phyloP scores from a whole-genome alignment of 2,888 invertebrate genomes.

The Pammene fasciana region DNA sequence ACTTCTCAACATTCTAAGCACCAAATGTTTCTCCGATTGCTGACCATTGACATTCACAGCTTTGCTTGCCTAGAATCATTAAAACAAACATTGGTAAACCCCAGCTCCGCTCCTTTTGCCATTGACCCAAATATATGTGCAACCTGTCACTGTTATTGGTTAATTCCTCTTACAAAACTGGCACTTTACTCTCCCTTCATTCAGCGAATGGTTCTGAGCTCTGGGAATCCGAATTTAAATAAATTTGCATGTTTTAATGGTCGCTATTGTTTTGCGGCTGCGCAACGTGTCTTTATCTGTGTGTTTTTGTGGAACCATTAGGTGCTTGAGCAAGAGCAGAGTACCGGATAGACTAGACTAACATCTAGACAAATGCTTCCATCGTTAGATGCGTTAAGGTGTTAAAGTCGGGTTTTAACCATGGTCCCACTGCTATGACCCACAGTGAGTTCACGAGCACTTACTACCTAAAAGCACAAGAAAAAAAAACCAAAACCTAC shows the following conservation, averaged over 20 bases:
- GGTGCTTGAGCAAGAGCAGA: constrained; percentile 11
- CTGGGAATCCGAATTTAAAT: constrained; percentile 46
- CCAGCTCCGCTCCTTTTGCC: constrained; percentile 23
- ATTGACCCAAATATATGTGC: constrained; percentile 36
- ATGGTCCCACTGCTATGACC: no score
- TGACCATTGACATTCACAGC: constrained; percentile 2
- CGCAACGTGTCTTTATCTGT: constrained; percentile 39
- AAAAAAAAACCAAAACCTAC: no score
- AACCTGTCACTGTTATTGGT: neutral
- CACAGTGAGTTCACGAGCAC: no score
- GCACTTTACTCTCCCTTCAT: constrained; percentile 17
- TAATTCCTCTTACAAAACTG: constrained; percentile 10
- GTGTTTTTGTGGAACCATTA: constrained; percentile 34
- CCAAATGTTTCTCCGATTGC: constrained; percentile 1
- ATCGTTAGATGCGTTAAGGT: neutral
- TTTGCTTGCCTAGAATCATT: neutral
- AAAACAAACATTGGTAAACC: constrained; percentile 12
- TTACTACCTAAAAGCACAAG: no score
- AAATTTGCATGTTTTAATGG: constrained; percentile 47
- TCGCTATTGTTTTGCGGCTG: constrained; percentile 34
- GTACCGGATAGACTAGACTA: neutral
- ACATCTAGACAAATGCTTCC: neutral
- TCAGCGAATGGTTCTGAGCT: constrained; percentile 20
- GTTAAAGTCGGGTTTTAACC: no score
- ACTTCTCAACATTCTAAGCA: neutral